A percentile compares a stretch with the other conserved stretches of the same genome.
Evolutionary conservation across 2,113 vertebrate species (phyloP).

Genomic region (Corvus hawaiiensis): DNA sequence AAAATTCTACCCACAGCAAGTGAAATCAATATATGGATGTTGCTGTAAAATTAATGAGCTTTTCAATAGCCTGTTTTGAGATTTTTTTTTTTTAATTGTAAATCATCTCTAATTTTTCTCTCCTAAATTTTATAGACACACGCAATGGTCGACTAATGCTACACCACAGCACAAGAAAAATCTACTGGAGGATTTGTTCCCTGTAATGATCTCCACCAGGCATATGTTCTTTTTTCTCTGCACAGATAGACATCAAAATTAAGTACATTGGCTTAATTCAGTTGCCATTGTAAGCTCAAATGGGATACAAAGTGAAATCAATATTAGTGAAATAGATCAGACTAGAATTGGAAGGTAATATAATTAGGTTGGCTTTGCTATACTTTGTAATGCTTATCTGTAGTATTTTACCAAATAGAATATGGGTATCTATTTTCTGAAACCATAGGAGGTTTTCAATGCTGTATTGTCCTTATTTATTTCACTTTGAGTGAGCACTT

Average conservation of each 20-base stretch:
- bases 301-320: slow-evolving; percentile 64
- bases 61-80: slow-evolving; percentile 17
- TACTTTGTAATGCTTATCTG: slow-evolving; percentile 58
- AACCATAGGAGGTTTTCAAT: slow-evolving; percentile 17
- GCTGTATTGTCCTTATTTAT: slow-evolving; percentile 9
- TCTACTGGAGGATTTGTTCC: background rate
- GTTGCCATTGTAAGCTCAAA: slow-evolving; percentile 52
- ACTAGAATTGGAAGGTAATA: slow-evolving; percentile 55
- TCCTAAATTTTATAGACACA: background rate
- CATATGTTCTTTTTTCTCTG: background rate
- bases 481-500: background rate
- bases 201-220: slow-evolving; percentile 26
- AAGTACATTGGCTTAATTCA: slow-evolving; percentile 66
- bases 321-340: slow-evolving; percentile 62
- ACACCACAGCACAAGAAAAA: background rate
- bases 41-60: slow-evolving; percentile 57
- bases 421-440: slow-evolving; percentile 12
- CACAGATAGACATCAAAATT: slow-evolving; percentile 61
- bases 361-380: slow-evolving; percentile 56
- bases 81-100: background rate
- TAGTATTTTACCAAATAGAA: slow-evolving; percentile 34
- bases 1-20: background rate
- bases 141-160: background rate
- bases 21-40: slow-evolving; percentile 58
- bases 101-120: slow-evolving; percentile 42